A percentile compares a stretch with the other conserved stretches of the same genome.
Conservation (phyloP, 2,888 invertebrate genomes). For the Pardosa pseudoannulata region DNA sequence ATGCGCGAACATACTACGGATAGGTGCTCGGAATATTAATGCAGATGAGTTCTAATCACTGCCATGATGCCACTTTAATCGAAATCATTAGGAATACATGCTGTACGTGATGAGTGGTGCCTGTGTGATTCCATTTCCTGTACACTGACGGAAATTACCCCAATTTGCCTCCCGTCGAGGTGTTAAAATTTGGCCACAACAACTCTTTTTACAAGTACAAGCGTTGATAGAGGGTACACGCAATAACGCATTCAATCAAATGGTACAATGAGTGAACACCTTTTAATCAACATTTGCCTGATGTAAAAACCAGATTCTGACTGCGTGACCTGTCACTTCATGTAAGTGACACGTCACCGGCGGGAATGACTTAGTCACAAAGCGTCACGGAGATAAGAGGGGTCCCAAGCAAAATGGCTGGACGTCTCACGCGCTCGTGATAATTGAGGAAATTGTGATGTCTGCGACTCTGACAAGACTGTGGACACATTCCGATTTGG, state of each 20-base stretch:
- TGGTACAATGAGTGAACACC: slow-evolving; percentile 38
- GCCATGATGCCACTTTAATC: neutral
- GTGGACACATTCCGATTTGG: slow-evolving; percentile 7
- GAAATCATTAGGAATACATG: neutral
- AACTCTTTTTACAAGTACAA: slow-evolving; percentile 45
- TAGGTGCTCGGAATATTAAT: neutral
- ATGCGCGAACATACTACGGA: neutral
- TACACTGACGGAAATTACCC: slow-evolving; percentile 48
- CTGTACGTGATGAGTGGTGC: neutral
- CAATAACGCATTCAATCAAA: slow-evolving; percentile 55
- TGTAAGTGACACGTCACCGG: slow-evolving; percentile 63
- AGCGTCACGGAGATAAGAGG: slow-evolving; percentile 22
- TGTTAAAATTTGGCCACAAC: slow-evolving; percentile 35
- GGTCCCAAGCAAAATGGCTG: slow-evolving; percentile 1
- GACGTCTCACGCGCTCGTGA: slow-evolving; percentile 42
- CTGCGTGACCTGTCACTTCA: slow-evolving; percentile 59
- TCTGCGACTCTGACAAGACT: slow-evolving; percentile 1
- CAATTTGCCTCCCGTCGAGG: slow-evolving; percentile 24
- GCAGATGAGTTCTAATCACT: neutral
- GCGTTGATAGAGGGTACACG: slow-evolving; percentile 35
- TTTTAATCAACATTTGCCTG: slow-evolving; percentile 62
- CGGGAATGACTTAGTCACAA: slow-evolving; percentile 39
- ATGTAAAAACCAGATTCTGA: slow-evolving; percentile 46
- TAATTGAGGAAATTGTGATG: slow-evolving; percentile 60
- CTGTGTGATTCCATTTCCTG: slow-evolving; percentile 23